phyloP scores from a whole-genome alignment of 1,140 invertebrate genomes.

The Hylaeus volcanicus region DNA sequence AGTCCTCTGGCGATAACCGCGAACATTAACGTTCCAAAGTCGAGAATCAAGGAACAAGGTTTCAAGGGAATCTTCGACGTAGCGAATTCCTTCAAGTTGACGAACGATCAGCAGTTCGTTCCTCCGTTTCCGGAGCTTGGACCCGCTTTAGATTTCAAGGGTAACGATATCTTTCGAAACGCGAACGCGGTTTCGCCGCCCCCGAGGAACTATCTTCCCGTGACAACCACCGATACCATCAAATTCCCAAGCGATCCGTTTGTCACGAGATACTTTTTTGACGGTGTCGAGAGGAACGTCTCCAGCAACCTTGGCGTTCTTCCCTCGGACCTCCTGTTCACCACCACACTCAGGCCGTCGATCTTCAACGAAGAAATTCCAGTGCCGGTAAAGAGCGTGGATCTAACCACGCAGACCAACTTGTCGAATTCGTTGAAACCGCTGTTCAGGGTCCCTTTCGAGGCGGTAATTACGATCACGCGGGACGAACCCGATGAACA shows the following conservation, averaged over 20 bases:
- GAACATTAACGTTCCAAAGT: conserved; percentile 70
- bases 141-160: background rate
- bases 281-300: conserved; percentile 13
- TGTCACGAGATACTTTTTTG: conserved; percentile 20
- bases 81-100: background rate
- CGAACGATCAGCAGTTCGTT: background rate
- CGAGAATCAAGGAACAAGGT: conserved; percentile 1
- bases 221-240: background rate
- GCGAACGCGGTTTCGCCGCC: background rate
- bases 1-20: conserved; percentile 67
- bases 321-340: background rate
- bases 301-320: background rate
- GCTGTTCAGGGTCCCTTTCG: conserved; percentile 73
- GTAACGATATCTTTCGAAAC: background rate
- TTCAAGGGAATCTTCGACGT: background rate
- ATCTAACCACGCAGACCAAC: conserved; percentile 2
- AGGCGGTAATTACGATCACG: conserved; percentile 74
- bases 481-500: conserved; percentile 46
- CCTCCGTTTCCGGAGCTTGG: conserved; percentile 6
- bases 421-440: conserved; percentile 31
- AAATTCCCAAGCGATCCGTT: conserved; percentile 22
- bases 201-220: conserved; percentile 12
- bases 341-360: background rate
- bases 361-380: background rate
- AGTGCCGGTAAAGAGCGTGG: conserved; percentile 8